Evolutionary conservation across 2,113 vertebrate genomes (phyloP).

Genomic region (Pogonocichla stellata): DNA sequence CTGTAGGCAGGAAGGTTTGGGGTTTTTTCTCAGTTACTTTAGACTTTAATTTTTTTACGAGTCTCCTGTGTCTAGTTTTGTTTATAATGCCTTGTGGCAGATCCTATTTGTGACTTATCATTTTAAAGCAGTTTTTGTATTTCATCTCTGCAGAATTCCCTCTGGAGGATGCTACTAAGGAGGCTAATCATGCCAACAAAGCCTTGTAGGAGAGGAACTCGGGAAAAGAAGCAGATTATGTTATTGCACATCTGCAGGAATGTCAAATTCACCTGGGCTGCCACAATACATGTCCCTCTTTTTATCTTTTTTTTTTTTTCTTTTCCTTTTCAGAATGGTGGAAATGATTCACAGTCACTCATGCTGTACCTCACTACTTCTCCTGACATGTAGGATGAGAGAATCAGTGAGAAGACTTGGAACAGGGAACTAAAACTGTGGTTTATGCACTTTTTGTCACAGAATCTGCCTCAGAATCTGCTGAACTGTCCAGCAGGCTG

Average conservation of each 20-base stretch:
- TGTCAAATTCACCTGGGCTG: conserved; percentile 37
- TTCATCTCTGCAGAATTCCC: conserved; percentile 68
- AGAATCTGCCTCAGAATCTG: background rate
- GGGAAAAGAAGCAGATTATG: conserved; percentile 27
- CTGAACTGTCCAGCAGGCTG: background rate
- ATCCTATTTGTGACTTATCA: conserved; percentile 70
- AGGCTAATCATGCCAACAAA: conserved; percentile 67
- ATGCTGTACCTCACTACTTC: background rate
- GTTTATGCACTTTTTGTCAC: conserved; percentile 14
- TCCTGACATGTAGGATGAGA: background rate
- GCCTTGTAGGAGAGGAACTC: conserved; percentile 2
- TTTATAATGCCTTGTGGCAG: conserved; percentile 69
- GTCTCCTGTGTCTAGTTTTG: conserved; percentile 62
- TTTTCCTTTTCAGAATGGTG: background rate
- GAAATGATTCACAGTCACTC: conserved; percentile 20
- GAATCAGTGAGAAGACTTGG: background rate
- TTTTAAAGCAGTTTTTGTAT: conserved; percentile 70
- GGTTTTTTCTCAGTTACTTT: conserved; percentile 1
- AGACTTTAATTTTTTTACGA: conserved; percentile 64
- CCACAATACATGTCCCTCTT: background rate
- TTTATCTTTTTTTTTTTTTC: background rate
- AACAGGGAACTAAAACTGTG: background rate
- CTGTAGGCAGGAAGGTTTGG: conserved; percentile 36
- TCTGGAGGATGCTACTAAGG: conserved; percentile 62
- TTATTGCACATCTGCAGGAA: conserved; percentile 52